Evolutionary conservation across 2,797 vertebrate species (phyloP).

Genomic region (Agapornis canus): DNA sequence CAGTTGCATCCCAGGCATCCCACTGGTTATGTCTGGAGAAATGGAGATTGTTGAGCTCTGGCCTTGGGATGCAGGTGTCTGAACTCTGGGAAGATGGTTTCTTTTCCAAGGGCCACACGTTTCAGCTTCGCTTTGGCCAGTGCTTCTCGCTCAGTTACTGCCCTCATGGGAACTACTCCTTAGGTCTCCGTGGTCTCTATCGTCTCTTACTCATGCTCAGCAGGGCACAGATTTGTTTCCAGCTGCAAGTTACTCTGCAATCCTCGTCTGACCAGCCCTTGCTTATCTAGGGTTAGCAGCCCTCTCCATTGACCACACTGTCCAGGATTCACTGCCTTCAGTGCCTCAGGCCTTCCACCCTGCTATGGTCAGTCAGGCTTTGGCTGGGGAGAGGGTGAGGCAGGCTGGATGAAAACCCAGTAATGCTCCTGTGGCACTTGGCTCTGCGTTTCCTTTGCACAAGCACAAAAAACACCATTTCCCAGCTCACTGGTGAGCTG

Average conservation of each 20-base stretch:
- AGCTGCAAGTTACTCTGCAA: neutral
- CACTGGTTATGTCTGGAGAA: neutral
- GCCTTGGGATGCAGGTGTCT: neutral
- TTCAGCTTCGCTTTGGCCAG: neutral
- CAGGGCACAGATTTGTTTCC: neutral
- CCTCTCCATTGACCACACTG: neutral
- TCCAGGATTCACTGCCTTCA: neutral
- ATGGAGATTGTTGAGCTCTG: neutral
- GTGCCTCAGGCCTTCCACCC: neutral
- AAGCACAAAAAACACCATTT: neutral
- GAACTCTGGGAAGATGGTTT: neutral
- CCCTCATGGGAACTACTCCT: neutral
- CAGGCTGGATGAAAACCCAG: constrained; percentile 4
- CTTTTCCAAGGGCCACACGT: neutral
- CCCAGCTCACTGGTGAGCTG: neutral
- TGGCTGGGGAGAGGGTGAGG: constrained; percentile 17
- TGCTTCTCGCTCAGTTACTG: neutral
- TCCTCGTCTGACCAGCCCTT: neutral
- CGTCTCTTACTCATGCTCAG: neutral
- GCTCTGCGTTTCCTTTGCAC: neutral
- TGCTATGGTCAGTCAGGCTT: neutral
- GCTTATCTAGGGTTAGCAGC: neutral
- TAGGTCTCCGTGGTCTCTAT: neutral
- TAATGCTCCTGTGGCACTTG: constrained; percentile 52
- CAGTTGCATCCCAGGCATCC: neutral